Evolutionary conservation across 2,113 vertebrate species (phyloP), one percentile per base, ranked within the genome.

Genomic region (Cochlearius cochlearius): DNA sequence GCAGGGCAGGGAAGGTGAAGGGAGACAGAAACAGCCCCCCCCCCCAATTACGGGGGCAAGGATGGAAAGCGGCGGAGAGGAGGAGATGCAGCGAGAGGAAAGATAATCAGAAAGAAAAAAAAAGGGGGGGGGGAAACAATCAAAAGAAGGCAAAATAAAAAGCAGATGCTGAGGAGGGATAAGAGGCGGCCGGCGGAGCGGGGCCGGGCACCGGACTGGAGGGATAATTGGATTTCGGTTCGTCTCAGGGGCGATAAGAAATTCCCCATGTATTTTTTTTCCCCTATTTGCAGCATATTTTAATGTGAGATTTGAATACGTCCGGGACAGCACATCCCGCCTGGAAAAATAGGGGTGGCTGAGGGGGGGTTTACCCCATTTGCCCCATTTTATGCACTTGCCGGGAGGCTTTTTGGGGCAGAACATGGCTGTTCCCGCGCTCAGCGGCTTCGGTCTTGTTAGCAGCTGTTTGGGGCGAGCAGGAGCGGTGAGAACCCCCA

Each of bases 111-210:
- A 56, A 45, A 32, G 72, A 7, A 41, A 10, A 26, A 29, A 8
- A 43, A 39, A 11, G 18, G 18, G 18, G 45, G 18, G 18, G 17
- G 19, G 15, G 52, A 94, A 82, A 85, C 92, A 96, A 96, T 96
- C 80, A 83, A 66, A 86, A 59, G 52, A 63, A 88, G 45, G 95
- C 27, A 76, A 97, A 97, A 96, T 94, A 56, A 94, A 90, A 93
- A 95, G 92, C 85, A 97, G 97, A 97, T 97, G 94, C 90, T 86
- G 96, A 27, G 73, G 55, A 38, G 88, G 95, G 96, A 97, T 97
- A 96, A 95, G 90, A 50, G 71, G 69, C 9, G 5, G 78, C 23
- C 4, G 11, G 43, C 9, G 2, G 74, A 88, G 94, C n/a, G 0
- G 75, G 63, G 39, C 16, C 7, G n/a, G 90, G 93, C 60, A 59